Base-by-base conservation (phyloP, 2,797 vertebrate genomes). In the Sebastes hubbsi region DNA sequence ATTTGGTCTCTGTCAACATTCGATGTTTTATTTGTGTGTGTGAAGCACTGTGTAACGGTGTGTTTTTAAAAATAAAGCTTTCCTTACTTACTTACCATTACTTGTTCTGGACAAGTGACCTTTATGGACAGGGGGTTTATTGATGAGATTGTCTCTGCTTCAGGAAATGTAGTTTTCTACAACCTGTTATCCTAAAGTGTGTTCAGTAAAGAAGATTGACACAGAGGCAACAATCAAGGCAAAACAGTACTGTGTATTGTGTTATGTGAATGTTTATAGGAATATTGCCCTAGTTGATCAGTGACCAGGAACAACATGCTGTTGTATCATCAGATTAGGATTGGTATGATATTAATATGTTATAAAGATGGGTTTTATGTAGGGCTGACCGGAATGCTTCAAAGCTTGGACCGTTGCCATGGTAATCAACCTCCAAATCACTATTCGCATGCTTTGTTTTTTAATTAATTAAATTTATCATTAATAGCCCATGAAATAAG, bases 221-320 rank as follows among this genome's bases (percentile, higher is more conserved):
- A 58, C 46, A 6, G 5, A 49, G 18, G 0, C 20, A 7, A 74
- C 62, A 67, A 72, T 75, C 61, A 70, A 49, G 83, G 18, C n/a
- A 6, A 30, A 63, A 16, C 22, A 55, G 49, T 32, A 5, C 12
- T 29, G 46, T 38, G 1, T 25, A 42, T 49, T 78, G 22, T 22
- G 5, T 49, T 49, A 0, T 49, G 0, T 70, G 3, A 25, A 6
- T 54, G 16, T 71, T 67, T 34, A 55, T n/a, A 18, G 14, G 34
- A 46, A 42, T 54, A 68, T 74, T 62, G 5, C 20, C 25, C 5
- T 56, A 32, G 80, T 82, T 85, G 56, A 73, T 79, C 34, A 84
- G 36, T 86, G 6, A 86, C 71, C 18, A 67, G 59, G 10, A 66
- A 65, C 20, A 38, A 25, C 34, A 77, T 9, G 4, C 8, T 14